phyloP scores from a whole-genome alignment of 1,140 invertebrate species.

The Anthonomus grandis region DNA sequence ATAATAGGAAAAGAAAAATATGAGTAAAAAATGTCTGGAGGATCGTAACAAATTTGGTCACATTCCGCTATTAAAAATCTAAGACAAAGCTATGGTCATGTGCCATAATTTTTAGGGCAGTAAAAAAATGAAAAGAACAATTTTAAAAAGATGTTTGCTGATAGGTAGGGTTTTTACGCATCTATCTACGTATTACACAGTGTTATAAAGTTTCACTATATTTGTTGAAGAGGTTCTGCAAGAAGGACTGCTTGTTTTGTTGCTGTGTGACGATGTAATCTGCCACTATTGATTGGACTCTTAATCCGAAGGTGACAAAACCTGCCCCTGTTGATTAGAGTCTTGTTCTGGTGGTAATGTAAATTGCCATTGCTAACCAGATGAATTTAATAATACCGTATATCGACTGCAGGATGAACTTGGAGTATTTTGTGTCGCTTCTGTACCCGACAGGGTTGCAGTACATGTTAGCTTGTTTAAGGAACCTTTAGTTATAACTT shows the following conservation, averaged over 20 bases:
- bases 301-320: no score
- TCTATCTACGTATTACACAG: background rate
- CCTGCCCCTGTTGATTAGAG: no score
- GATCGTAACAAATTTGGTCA: conserved; percentile 2
- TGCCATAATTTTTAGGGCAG: conserved; percentile 4
- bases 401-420: background rate
- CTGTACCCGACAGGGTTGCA: background rate
- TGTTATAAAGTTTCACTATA: no score
- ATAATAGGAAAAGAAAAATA: background rate
- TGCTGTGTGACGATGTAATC: no score
- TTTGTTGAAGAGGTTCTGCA: no score
- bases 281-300: no score
- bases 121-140: background rate
- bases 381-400: background rate
- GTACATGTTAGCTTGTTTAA: no score
- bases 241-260: no score
- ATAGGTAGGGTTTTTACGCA: background rate
- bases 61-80: conserved; percentile 1
- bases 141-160: background rate
- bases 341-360: background rate
- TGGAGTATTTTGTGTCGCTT: background rate
- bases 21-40: background rate
- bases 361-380: no score
- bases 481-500: no score
- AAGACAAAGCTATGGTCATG: background rate